Base-by-base conservation (phyloP, 2,888 invertebrate species). In the Orthosia gothica region DNA sequence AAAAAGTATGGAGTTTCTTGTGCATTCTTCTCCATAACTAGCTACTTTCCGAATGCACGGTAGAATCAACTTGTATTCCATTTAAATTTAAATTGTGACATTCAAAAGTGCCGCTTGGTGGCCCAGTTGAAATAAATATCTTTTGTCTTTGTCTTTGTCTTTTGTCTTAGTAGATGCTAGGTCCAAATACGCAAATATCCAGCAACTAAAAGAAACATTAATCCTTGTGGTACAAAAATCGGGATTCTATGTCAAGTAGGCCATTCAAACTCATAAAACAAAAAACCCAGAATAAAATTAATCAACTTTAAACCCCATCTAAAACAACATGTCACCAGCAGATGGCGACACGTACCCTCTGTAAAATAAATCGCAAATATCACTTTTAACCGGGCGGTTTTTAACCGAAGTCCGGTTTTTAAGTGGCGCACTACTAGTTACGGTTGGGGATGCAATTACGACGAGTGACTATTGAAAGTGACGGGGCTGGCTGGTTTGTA, bases 381-480 rank as follows among this genome's bases (percentile, higher is more conserved):
- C 63, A 66, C 50, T 84, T 81, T 79, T 59, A 55, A 47, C 74
- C 55, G 65, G 66, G 61, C 57, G 61, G 58, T 78, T 83, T 84
- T 82, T 82, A 78, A 73, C 79, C 79, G 82, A 61, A 54, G 67
- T 68, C 77, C 85, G 79, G 73, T 70, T 74, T 76, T 74, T 76
- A 82, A 82, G 84, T 84, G 84, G 77, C 32, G 55, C 67, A 52
- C 70, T 68, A 71, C 76, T 76, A 68, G 82, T 75, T 74, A 83
- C 76, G 76, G 62, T 50, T 68, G 65, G 74, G 74, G 77, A 85
- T 67, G 77, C 83, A 83, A 81, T 81, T 81, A 81, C 63, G 74
- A 74, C 65, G 74, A 82, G 82, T 70, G 82, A 67, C 67, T 68
- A 58, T 83, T 82, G 76, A 73, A 73, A 72, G 47, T 74, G 72